Percentiles rank a stretch among this genome's conserved stretches.
Conservation (phyloP, 2,888 invertebrate genomes). For the Ceratothoa steindachneri region DNA sequence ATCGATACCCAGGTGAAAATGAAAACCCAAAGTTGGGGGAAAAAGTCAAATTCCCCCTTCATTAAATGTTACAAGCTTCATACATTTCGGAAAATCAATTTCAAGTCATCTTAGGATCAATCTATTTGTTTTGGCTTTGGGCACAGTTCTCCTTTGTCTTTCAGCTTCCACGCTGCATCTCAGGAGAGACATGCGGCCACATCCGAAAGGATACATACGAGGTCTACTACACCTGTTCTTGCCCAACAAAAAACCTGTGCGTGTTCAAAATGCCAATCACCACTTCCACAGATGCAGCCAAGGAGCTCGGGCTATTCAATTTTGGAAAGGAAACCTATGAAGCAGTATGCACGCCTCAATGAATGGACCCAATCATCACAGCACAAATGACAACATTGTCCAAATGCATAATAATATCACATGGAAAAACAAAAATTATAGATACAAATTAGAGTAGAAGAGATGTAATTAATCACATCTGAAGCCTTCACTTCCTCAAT, state of each 20-base stretch:
- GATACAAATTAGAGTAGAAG: background rate
- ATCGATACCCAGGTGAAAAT: too few relatives aligned
- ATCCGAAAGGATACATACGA: conserved; percentile 61
- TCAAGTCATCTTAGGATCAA: too few relatives aligned
- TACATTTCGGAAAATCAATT: too few relatives aligned
- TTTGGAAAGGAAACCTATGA: conserved; percentile 21
- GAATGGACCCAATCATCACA: background rate
- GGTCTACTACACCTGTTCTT: conserved; percentile 63
- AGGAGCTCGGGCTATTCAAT: conserved; percentile 18
- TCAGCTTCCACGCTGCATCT: conserved; percentile 54
- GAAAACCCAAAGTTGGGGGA: too few relatives aligned
- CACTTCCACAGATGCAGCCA: conserved; percentile 2
- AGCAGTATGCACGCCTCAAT: conserved; percentile 30
- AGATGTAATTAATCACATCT: too few relatives aligned
- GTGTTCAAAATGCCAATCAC: conserved; percentile 24
- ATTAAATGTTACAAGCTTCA: too few relatives aligned
- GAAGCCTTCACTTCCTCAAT: too few relatives aligned
- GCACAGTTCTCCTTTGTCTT: too few relatives aligned
- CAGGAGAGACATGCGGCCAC: conserved; percentile 62
- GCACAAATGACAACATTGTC: background rate
- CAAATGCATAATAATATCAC: background rate
- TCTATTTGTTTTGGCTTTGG: too few relatives aligned
- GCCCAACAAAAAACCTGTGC: conserved; percentile 58
- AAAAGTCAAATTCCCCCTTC: too few relatives aligned
- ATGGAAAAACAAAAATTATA: background rate